Base-by-base conservation (phyloP, 2,888 invertebrate species). In the Erebia epiphron region DNA sequence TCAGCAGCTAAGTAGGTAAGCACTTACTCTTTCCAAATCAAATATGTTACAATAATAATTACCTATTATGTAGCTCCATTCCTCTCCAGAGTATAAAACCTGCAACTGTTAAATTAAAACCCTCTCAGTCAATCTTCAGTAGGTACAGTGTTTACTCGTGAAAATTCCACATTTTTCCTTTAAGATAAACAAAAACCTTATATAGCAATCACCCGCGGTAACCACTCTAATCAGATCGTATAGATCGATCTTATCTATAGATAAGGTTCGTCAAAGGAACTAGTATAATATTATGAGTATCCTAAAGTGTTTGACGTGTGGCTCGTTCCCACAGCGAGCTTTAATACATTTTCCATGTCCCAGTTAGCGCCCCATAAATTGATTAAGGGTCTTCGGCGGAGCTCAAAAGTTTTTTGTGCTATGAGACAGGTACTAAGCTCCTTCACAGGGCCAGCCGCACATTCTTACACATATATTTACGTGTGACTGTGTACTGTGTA, bases 301-400 rank as follows among this genome's bases (percentile, higher is more conserved):
- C 83, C 78, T 73, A 79, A 79, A 82, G 75, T 82, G 84, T 87
- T 86, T 83, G 88, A 83, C 86, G 83, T 87, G 85, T 82, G 86
- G 78, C 80, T 80, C 79, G 88, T 92, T 92, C 92, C 91, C 92
- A 92, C 90, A 89, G 83, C 82, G 82, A 77, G 86, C 88, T 88
- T 91, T 93, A 93, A 92, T 92, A 91, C 92, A 92, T 91, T 92
- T 92, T 93, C 89, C 92, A 84, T 93, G 92, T 93, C 89, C 89
- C 89, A 92, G 90, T 93, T 93, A 93, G 92, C 92, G 92, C 91
- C 89, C 86, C 90, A 92, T 92, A 92, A 93, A 93, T 93, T 92
- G 91, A 92, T 92, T 91, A 90, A 87, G 90, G 90, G 86, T 84
- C 86, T 79, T 87, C 90, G 89, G 87, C 89, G 87, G 84, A 86